A percentile compares a stretch with the other conserved stretches of the same genome.
These are phyloP conservation scores for Zaprionus capensis DNA, from an alignment of 1,140 invertebrate genomes.

Conservation along the genomic window DNA sequence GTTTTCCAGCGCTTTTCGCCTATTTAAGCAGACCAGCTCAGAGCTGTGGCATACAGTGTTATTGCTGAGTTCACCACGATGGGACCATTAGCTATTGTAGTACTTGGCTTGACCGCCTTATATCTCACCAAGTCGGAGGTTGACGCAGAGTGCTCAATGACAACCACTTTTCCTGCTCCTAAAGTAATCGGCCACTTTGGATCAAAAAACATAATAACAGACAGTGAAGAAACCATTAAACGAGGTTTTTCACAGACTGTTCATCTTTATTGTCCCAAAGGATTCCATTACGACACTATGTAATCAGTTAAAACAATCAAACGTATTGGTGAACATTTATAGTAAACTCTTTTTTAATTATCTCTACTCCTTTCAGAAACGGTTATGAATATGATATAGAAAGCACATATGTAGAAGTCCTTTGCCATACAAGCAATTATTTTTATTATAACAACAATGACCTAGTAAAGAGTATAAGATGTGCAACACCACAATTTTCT, in stretches of 20 bases:
- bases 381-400: neutral
- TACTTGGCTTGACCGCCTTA: neutral
- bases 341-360: neutral
- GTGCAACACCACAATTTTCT: neutral
- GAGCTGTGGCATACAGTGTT: neutral
- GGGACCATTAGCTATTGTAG: neutral
- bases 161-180: neutral
- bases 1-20: neutral
- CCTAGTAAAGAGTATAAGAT: neutral
- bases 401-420: fast-evolving
- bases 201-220: constrained; percentile 2
- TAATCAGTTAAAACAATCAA: neutral
- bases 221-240: neutral
- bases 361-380: neutral
- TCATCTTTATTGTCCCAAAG: neutral
- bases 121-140: neutral
- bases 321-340: too few relatives aligned
- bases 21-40: neutral
- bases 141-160: neutral
- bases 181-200: neutral
- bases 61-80: neutral
- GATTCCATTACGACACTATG: neutral
- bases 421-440: neutral
- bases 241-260: neutral
- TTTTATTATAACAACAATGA: neutral